These are phyloP conservation scores for Drosophila ustulata DNA, from an alignment of 2,888 invertebrate genomes.

Conservation along the genomic window DNA sequence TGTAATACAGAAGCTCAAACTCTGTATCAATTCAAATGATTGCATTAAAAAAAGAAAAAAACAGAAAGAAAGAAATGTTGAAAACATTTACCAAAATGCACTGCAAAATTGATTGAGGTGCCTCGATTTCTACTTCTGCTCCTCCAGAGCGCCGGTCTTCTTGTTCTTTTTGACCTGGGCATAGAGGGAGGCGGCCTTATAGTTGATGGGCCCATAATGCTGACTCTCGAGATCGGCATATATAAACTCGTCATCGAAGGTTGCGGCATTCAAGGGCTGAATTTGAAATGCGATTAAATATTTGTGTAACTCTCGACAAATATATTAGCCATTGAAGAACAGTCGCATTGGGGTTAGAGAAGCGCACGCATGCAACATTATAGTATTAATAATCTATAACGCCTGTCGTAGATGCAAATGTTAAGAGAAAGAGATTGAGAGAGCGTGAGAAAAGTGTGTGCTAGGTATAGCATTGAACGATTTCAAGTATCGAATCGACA, in stretches of 20 bases:
- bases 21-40: constrained; percentile 25
- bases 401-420: constrained; percentile 68
- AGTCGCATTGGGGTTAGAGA: constrained; percentile 38
- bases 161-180: constrained; percentile 89
- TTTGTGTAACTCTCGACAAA: not conserved
- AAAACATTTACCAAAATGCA: constrained; percentile 59
- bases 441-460: constrained; percentile 49
- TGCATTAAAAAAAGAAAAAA: constrained; percentile 8
- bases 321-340: constrained; percentile 10
- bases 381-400: constrained; percentile 74
- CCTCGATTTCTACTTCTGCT: constrained; percentile 64
- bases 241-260: constrained; percentile 89
- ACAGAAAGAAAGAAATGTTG: constrained; percentile 2
- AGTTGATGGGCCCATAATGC: constrained; percentile 96
- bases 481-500: constrained; percentile 52
- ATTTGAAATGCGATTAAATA: constrained; percentile 4
- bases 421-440: constrained; percentile 2
- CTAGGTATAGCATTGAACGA: constrained; percentile 60
- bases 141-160: constrained; percentile 83
- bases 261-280: constrained; percentile 92
- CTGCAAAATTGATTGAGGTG: constrained; percentile 24
- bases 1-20: constrained; percentile 62
- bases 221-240: constrained; percentile 96
- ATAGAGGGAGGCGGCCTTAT: constrained; percentile 94
- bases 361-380: constrained; percentile 48